Evolutionary conservation across 2,113 vertebrate genomes (phyloP), one percentile per base, ranked within the genome.

Genomic region (Ploceus nigricollis): DNA sequence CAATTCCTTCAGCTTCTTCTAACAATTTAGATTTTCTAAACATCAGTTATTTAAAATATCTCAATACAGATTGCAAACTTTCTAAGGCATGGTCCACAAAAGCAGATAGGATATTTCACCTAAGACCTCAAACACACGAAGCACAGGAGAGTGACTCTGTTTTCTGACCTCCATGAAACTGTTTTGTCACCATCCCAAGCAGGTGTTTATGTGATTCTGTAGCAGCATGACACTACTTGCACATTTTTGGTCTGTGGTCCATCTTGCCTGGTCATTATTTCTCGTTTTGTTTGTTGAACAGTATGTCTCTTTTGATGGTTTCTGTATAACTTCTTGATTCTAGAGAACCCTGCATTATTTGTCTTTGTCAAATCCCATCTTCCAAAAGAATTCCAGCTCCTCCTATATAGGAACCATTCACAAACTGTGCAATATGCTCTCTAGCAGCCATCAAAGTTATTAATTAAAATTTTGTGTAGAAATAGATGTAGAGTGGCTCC

Each of bases 301-400:
- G 15, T 58, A 20, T 0, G 0, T 87, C 4, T 31, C 9, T 87
- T 24, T 51, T 0, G 0, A 7, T n/a, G 16, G 9, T 42, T 87
- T 63, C 39, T 73, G 9, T 39, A 60, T 12, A 22, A 71, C 25
- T 19, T 54, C 18, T 47, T 73, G 25, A 45, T 63, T 87, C 54
- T 45, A 87, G 51, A 58, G 47, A 70, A 39, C 11, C 53, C 17
- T 37, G 10, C 14, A 7, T 53, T 33, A 56, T 56, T 44, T 76
- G 44, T 10, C 60, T 56, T 47, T 72, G 40, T 60, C 54, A 80
- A 65, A 82, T 61, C 22, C 5, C 31, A 50, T 35, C 24, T 77
- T 92, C 13, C 30, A 40, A 82, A 82, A 39, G 13, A 91, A 56
- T 47, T 66, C 45, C 42, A 63, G 4, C 14, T 56, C 27, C 51